Base-by-base conservation (phyloP, 2,113 vertebrate species). In the Oxyruncus cristatus region DNA sequence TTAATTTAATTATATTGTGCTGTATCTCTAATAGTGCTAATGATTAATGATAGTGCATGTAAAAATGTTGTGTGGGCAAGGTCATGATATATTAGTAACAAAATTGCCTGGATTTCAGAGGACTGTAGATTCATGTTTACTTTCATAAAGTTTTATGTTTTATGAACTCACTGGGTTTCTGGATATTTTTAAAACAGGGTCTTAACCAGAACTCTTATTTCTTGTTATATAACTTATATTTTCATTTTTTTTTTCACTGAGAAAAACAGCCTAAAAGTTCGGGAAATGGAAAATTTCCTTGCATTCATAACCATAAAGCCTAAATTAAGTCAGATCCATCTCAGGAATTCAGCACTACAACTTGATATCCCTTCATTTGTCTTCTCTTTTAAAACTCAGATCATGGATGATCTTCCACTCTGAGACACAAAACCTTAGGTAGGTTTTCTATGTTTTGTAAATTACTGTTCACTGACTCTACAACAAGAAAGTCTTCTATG, bases 1-100 rank as follows among this genome's bases (percentile, higher is more conserved):
- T 97, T 98, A 96, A 97, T 98, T 97, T 96, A 94, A 95, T 97
- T 97, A 96, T 94, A 96, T 91, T 88, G 68, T 87, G 49, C 78
- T 95, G 84, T 41, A 97, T 95, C 89, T 87, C 92, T 97, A 97
- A 95, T 90, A 95, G 6, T 15, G 76, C n/a, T 95, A 92, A 94
- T 96, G 97, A 97, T 97, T 97, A 97, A 98, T 98, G 93, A 95
- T 74, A 80, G 46, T 82, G 91, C 32, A 52, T 65, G n/a, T 70
- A 83, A 95, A 95, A 92, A 75, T 79, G 56, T 82, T 96, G 77
- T 80, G 61, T 24, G 8, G 66, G 58, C 91, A 97, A 98, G 78
- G 91, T 94, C 92, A 89, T 76, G 80, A 92, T 93, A 92, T 61
- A 82, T 78, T 93, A 87, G 76, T 82, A 86, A 92, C 77, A 85